These are phyloP conservation scores for Diabrotica undecimpunctata DNA, from an alignment of 1,140 invertebrate species.

Conservation along the genomic window DNA sequence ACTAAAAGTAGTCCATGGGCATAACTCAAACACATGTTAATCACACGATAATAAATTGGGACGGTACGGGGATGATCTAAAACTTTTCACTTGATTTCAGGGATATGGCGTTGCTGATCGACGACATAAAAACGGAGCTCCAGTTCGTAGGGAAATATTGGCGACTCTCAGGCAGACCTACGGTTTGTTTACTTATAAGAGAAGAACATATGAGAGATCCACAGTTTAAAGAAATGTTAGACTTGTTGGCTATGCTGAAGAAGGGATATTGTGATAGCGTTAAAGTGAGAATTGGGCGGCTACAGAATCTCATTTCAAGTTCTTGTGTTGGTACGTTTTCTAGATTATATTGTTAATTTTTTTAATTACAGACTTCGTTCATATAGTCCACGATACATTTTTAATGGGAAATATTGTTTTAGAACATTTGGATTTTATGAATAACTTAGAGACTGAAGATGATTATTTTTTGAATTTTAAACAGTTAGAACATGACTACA, in stretches of 20 bases:
- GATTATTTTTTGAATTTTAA: slow-evolving; percentile 75
- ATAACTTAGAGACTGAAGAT: slow-evolving; percentile 67
- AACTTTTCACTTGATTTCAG: not conserved
- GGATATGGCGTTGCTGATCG: slow-evolving; percentile 95
- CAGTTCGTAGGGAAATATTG: slow-evolving; percentile 89
- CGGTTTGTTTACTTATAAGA: slow-evolving; percentile 91
- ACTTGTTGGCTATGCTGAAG: slow-evolving; percentile 94
- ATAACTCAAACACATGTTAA: too few species aligned
- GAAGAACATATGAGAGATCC: slow-evolving; percentile 97
- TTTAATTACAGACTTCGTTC: not conserved
- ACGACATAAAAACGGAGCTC: slow-evolving; percentile 97
- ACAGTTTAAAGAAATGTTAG: slow-evolving; percentile 95
- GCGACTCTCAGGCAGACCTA: slow-evolving; percentile 94
- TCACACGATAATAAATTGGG: too few species aligned
- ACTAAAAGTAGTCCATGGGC: too few species aligned
- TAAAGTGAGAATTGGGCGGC: slow-evolving; percentile 88
- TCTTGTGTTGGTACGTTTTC: slow-evolving; percentile 76
- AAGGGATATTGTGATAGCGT: slow-evolving; percentile 94
- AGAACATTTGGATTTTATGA: slow-evolving; percentile 96
- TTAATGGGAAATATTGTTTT: slow-evolving; percentile 32
- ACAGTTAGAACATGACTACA: slow-evolving; percentile 87
- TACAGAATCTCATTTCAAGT: slow-evolving; percentile 94
- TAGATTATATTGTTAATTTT: not conserved
- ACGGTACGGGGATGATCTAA: too few species aligned
- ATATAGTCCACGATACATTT: not conserved